phyloP scores from a whole-genome alignment of 2,113 vertebrate genomes.

The Syrmaticus mikado region DNA sequence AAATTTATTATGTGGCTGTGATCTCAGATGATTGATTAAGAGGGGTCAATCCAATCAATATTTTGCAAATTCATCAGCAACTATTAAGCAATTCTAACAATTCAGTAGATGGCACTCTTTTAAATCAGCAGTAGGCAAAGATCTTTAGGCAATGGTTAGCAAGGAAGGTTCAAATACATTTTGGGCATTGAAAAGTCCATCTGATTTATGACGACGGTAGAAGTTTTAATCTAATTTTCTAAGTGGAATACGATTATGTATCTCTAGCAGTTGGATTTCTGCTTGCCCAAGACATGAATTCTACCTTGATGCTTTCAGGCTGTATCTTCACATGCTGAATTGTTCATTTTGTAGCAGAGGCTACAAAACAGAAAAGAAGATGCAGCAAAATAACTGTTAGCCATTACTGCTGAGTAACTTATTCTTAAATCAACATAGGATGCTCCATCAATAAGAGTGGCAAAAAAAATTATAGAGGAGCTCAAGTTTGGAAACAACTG shows the following conservation, averaged over 20 bases:
- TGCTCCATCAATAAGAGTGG: not conserved
- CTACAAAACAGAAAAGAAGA: not conserved
- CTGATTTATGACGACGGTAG: not conserved
- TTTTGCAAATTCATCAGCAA: not conserved
- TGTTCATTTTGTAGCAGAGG: not conserved
- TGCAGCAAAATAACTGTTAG: not conserved
- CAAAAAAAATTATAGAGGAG: not conserved
- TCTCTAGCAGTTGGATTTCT: not conserved
- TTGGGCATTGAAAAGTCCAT: not conserved
- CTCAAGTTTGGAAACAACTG: not conserved
- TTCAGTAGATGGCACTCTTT: not conserved
- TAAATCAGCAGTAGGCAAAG: not conserved
- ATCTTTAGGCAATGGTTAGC: not conserved
- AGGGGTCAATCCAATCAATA: not conserved
- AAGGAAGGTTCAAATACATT: not conserved
- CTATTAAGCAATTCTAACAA: not conserved
- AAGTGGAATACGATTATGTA: not conserved
- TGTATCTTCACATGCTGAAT: not conserved
- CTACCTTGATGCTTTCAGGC: too few relatives aligned
- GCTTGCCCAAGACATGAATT: not conserved
- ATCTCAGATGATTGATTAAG: not conserved
- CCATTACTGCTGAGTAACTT: not conserved
- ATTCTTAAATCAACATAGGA: not conserved
- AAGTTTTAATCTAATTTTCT: not conserved
- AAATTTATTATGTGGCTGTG: not conserved